Evolutionary conservation across 2,888 invertebrate genomes (phyloP).

Genomic region (Phengaris arion): DNA sequence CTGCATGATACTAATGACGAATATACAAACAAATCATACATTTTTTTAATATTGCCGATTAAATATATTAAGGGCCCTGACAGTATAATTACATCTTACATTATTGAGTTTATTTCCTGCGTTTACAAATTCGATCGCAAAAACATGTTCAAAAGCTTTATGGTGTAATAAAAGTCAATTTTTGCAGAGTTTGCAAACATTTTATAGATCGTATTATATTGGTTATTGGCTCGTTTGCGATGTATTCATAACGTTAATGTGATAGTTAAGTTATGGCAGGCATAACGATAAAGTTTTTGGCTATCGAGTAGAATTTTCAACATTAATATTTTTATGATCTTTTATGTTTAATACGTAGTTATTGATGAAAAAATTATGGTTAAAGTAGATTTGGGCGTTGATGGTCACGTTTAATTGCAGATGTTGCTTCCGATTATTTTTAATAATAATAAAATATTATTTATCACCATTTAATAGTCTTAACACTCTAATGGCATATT

Average conservation of each 20-base stretch:
- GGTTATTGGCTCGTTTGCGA: conserved; percentile 31
- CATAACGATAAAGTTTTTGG: conserved; percentile 24
- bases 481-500: no score
- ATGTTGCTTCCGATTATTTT: not conserved
- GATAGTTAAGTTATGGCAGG: conserved; percentile 24
- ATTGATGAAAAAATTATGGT: not conserved
- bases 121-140: conserved; percentile 65
- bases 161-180: conserved; percentile 54
- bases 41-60: not conserved
- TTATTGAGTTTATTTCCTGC: conserved; percentile 53
- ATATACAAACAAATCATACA: not conserved
- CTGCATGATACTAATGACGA: not conserved
- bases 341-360: not conserved
- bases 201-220: conserved; percentile 36
- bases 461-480: no score
- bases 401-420: not conserved
- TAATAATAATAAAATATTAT: no score
- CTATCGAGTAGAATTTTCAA: conserved; percentile 4
- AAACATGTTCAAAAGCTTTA: conserved; percentile 62
- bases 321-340: conserved; percentile 13
- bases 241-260: conserved; percentile 32
- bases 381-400: not conserved
- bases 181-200: conserved; percentile 44
- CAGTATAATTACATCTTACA: not conserved
- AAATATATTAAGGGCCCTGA: not conserved